Evolutionary conservation across 2,888 invertebrate species (phyloP), one percentile per base, ranked within the genome.

Genomic region (Heliconius hortense): DNA sequence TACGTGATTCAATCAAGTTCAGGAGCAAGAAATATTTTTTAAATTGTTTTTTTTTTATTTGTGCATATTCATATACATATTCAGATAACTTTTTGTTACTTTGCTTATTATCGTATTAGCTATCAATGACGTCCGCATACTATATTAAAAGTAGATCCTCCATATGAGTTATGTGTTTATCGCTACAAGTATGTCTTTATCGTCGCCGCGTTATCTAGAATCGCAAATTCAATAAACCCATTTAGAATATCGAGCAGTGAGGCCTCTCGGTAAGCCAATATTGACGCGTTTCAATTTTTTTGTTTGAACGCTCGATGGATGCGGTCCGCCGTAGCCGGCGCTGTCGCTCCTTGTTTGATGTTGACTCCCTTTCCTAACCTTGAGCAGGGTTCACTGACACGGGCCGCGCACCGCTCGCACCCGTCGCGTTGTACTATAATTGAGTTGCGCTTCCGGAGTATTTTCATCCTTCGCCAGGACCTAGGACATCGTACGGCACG

Each of bases 301-400:
- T 89, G 90, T 91, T 90, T 90, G 89, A 87, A 81, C 83, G 82
- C 84, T 87, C 88, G 90, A 90, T 91, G 89, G 89, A 90, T 88
- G 88, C 84, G 86, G 86, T 86, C 84, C 85, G 86, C 63, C 39
- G 76, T 78, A 68, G 77, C 76, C 72, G 70, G 83, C 85, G 86
- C 63, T 48, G 76, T 74, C 71, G 77, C 74, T 74, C 60, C 21
- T 28, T 60, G 78, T 74, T 72, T 74, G 69, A 77, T 76, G 77
- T 77, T 39, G 75, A 62, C 72, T 90, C 88, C 87, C 85, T 86
- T 84, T 84, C 84, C 84, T 88, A 90, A 90, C 91, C 93, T 92
- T 92, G 91, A 79, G 76, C 79, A 39, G 87, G 86, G 93, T 89
- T 93, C 91, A 90, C 81, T 89, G 92, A 90, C 90, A 86, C 84